Evolutionary conservation across 2,113 vertebrate species (phyloP).

Genomic region (Struthio camelus): DNA sequence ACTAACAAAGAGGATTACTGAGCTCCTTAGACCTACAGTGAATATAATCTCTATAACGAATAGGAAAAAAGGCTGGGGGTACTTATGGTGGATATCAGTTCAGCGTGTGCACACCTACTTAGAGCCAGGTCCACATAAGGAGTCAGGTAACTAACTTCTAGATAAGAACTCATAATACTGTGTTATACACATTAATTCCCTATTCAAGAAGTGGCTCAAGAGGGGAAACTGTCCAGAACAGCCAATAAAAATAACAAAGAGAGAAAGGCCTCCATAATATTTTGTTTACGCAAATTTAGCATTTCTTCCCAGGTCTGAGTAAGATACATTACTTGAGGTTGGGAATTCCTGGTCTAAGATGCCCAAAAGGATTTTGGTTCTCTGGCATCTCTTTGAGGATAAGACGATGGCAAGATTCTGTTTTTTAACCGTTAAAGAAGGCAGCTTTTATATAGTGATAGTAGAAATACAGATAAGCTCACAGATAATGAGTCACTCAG

Average conservation of each 20-base stretch:
- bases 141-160: background rate
- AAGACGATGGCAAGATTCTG: background rate
- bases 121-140: background rate
- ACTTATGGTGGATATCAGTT: background rate
- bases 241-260: background rate
- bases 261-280: background rate
- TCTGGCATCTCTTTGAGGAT: background rate
- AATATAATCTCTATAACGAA: background rate
- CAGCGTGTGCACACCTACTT: background rate
- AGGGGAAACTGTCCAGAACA: background rate
- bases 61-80: background rate
- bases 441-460: background rate
- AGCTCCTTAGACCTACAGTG: background rate
- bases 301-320: background rate
- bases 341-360: background rate
- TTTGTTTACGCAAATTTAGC: background rate
- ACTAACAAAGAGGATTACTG: background rate
- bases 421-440: background rate
- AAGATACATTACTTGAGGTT: background rate
- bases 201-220: background rate
- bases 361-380: background rate
- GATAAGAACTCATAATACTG: background rate
- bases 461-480: background rate
- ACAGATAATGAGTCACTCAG: background rate
- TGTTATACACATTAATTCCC: background rate